These are phyloP conservation scores for Ranitomeya variabilis DNA, from an alignment of 2,113 vertebrate genomes.

Conservation along the genomic window DNA sequence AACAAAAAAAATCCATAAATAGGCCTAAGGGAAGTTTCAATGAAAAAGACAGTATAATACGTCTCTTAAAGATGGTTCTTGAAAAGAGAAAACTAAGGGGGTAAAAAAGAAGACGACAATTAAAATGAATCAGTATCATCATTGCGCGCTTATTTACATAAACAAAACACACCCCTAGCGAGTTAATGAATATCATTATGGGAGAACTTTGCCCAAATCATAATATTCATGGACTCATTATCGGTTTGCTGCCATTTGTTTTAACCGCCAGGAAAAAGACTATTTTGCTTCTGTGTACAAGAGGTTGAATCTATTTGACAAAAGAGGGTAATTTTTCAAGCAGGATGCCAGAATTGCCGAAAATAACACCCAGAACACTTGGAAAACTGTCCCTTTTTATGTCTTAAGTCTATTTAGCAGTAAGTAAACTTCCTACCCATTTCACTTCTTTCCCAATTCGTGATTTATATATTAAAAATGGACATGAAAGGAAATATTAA, in stretches of 20 bases:
- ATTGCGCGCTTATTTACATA: conserved; percentile 58
- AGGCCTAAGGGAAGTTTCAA: conserved; percentile 38
- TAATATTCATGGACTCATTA: conserved; percentile 59
- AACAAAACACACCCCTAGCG: conserved; percentile 60
- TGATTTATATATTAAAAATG: background rate
- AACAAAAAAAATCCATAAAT: background rate
- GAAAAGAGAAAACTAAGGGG: conserved; percentile 56
- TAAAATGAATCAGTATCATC: conserved; percentile 59
- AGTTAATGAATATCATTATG: conserved; percentile 59
- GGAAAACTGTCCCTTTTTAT: conserved; percentile 5
- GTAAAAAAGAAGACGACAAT: conserved; percentile 53
- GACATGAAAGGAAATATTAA: background rate
- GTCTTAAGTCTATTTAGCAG: background rate
- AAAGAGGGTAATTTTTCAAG: conserved; percentile 56
- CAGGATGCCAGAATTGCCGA: conserved; percentile 52
- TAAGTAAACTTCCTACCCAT: background rate
- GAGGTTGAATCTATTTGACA: conserved; percentile 57
- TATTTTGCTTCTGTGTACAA: conserved; percentile 56
- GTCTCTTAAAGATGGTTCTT: conserved; percentile 56
- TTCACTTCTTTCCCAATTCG: background rate
- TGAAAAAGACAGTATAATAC: conserved; percentile 43
- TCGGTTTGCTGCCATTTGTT: conserved; percentile 58
- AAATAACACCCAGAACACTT: conserved; percentile 25
- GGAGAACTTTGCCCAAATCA: conserved; percentile 57
- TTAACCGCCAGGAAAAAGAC: conserved; percentile 58